Evolutionary conservation across 2,888 invertebrate species (phyloP).

Genomic region (Stenichneumon culpator): DNA sequence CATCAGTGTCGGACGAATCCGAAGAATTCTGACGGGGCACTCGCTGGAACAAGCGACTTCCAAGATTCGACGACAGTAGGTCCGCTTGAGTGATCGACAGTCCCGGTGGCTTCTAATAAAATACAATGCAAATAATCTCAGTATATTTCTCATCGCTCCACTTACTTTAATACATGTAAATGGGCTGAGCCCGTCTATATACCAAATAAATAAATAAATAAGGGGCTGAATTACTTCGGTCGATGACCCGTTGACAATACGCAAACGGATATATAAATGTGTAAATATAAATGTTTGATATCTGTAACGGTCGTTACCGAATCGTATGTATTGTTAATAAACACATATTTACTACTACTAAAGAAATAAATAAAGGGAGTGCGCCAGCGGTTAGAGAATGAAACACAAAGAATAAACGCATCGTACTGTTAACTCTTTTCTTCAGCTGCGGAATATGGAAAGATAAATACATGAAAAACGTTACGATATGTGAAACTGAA

Average conservation of each 20-base stretch:
- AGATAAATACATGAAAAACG: neutral
- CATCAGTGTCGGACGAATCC: constrained; percentile 75
- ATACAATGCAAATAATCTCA: neutral
- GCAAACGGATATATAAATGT: no score
- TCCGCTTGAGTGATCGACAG: constrained; percentile 86
- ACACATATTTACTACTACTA: no score
- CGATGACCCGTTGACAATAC: no score
- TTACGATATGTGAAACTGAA: neutral
- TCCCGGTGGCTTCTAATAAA: constrained; percentile 87
- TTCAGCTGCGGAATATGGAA: neutral
- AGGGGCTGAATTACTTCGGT: no score
- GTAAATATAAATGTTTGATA: no score
- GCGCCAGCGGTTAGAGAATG: no score
- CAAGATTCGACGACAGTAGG: constrained; percentile 73
- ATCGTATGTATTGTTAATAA: no score
- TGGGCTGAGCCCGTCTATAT: no score
- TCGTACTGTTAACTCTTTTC: neutral
- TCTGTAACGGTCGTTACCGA: no score
- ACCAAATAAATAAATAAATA: no score
- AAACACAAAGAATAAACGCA: no score
- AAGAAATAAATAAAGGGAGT: neutral
- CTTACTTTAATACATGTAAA: neutral
- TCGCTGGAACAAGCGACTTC: constrained; percentile 74
- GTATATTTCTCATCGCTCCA: neutral
- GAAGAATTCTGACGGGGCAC: constrained; percentile 73